Base-by-base conservation (phyloP, 2,888 invertebrate species). In the Caenorhabditis sp. region DNA sequence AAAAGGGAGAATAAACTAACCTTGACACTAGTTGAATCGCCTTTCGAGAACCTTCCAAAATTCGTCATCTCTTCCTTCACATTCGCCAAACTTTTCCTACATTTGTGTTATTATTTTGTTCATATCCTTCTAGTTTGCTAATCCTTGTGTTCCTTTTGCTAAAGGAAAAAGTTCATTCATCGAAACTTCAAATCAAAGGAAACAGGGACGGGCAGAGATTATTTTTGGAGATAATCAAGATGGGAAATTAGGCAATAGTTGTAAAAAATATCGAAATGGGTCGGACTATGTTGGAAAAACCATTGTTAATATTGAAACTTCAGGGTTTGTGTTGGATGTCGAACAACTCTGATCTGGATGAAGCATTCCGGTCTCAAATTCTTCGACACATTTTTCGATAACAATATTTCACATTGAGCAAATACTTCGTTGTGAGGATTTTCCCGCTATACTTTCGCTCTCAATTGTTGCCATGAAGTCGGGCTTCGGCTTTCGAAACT, bases 71-170 rank as follows among this genome's bases (percentile, higher is more conserved):
- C n/a, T 68, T 54, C 54, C 38, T 54, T 54, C 35, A 68, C 54
- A 68, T 68, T 68, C 68, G 68, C 54, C 68, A 68, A 68, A 68
- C 68, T 24, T 68, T 54, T 66, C 49, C 35, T 24, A 38, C 14
- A 41, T 66, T 51, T n/a, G 54, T 51, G 6, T 31, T 54, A 38
- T 49, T 7, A 28, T 64, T 44, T 51, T n/a, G n/a, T 54, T 35
- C 44, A 16, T 68, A n/a, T 35, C 54, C 14, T 51, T 66, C 1
- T 7, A 2, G 54, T 10, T 51, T 49, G 2, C 7, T 19, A n/a
- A 19, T 19, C n/a, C n/a, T 2, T 51, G 8, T 35, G 35, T 35
- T 63, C 47, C n/a, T 19, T 24, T 41, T 16, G 47, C n/a, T 19
- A 44, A 44, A 44, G 5, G n/a, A 44, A 14, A 51, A 12, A 51